Percentiles rank a stretch among this genome's conserved stretches.
phyloP scores from a whole-genome alignment of 2,888 invertebrate genomes.

The Caprella mutica region DNA sequence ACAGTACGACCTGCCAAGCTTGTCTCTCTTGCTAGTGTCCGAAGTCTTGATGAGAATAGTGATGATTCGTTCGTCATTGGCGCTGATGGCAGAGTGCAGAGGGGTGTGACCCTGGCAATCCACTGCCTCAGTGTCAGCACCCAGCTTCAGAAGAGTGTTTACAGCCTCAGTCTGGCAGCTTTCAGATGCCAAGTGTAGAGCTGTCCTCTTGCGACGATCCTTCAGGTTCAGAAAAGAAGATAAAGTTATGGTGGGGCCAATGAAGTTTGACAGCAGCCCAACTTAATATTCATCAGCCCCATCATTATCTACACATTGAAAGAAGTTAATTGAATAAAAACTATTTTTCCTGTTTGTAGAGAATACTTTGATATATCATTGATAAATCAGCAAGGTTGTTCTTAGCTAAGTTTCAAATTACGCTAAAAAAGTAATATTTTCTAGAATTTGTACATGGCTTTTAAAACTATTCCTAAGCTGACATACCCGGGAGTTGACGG shows the following conservation, averaged over 20 bases:
- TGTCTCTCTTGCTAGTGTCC: neutral
- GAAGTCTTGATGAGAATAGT: too few species aligned
- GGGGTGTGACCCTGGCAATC: constrained; percentile 13
- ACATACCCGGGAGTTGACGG: constrained; percentile 7
- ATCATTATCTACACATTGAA: too few species aligned
- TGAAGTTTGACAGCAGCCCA: too few species aligned
- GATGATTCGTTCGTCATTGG: neutral
- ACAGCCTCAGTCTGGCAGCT: constrained; percentile 1
- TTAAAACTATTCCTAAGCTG: too few species aligned
- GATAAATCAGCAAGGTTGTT: too few species aligned
- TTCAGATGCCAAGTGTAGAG: constrained; percentile 14
- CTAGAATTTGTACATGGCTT: too few species aligned
- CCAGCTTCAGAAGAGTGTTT: neutral
- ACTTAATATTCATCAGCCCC: too few species aligned
- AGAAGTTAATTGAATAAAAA: too few species aligned
- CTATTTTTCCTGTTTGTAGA: too few species aligned
- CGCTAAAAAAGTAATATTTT: too few species aligned
- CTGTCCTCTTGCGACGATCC: constrained; percentile 11
- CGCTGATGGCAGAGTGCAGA: constrained; percentile 6
- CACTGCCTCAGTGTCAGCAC: constrained; percentile 4
- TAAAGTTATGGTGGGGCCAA: neutral
- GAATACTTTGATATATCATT: too few species aligned
- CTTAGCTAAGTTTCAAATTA: too few species aligned
- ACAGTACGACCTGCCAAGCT: neutral
- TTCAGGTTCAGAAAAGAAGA: neutral